Percentiles rank a stretch among this genome's conserved stretches.
phyloP scores from a whole-genome alignment of 1,140 invertebrate species.

The Anoplolepis gracilipes region DNA sequence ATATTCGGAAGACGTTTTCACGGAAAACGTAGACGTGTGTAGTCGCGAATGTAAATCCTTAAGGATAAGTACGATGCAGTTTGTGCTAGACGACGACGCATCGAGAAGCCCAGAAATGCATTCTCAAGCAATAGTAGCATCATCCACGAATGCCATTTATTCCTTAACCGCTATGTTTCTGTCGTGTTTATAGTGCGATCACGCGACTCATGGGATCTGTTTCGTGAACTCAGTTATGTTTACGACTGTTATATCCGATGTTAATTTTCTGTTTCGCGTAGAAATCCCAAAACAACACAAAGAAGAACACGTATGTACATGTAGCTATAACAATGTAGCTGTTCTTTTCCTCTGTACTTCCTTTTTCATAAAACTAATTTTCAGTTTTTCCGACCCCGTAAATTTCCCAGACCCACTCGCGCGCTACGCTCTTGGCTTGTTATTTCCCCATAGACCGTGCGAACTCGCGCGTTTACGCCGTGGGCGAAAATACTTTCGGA shows the following conservation, averaged over 20 bases:
- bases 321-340: not conserved
- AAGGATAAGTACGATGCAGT: conserved; percentile 15
- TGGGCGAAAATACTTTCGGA: conserved; percentile 48
- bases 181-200: not conserved
- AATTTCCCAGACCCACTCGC: conserved; percentile 34
- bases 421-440: conserved; percentile 16
- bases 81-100: not conserved
- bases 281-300: not conserved
- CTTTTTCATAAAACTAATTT: conserved; percentile 59
- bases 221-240: not conserved
- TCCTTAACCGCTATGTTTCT: not conserved
- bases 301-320: conserved; percentile 28
- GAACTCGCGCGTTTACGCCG: conserved; percentile 46
- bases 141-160: not conserved
- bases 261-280: conserved; percentile 28
- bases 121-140: not conserved
- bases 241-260: conserved; percentile 16
- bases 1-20: conserved; percentile 37
- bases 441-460: conserved; percentile 58
- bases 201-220: conserved; percentile 10
- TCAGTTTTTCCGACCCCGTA: conserved; percentile 58
- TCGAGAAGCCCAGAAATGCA: not conserved
- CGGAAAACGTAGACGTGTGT: not conserved
- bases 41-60: not conserved
- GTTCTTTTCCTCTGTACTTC: not conserved